Conservation (phyloP, 2,113 vertebrate genomes). For the Lepisosteus osseus region DNA sequence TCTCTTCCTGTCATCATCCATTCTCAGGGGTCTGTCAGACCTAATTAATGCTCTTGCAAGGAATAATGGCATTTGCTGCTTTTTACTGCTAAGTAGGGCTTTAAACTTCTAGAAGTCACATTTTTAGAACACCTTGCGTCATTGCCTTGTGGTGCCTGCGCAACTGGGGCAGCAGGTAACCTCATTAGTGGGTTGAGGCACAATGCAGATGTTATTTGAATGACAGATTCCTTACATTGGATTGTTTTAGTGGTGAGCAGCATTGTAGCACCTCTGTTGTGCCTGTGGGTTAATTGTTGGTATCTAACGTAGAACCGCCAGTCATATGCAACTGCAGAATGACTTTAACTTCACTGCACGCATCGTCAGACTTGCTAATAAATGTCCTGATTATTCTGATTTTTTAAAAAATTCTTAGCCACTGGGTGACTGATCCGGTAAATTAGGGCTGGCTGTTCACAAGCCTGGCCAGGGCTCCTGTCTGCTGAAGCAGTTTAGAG, state of each 20-base stretch:
- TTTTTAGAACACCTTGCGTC: slow-evolving; percentile 21
- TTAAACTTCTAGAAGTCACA: slow-evolving; percentile 39
- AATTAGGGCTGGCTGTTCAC: not conserved
- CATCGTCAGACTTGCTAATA: too few relatives aligned
- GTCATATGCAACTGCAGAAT: not conserved
- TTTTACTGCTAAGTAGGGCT: slow-evolving; percentile 52
- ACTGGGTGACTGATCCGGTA: not conserved
- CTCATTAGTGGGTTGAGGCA: slow-evolving; percentile 9
- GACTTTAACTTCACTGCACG: too few relatives aligned
- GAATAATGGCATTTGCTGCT: slow-evolving; percentile 52
- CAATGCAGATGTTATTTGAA: too few relatives aligned
- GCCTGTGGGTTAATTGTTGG: too few relatives aligned
- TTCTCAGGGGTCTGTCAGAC: slow-evolving; percentile 39
- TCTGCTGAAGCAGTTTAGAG: not conserved
- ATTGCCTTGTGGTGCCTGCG: not conserved
- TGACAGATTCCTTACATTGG: too few relatives aligned
- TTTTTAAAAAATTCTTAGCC: not conserved
- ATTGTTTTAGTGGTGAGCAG: too few relatives aligned
- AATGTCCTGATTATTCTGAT: not conserved
- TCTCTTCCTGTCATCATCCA: too few relatives aligned
- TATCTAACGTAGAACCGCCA: not conserved
- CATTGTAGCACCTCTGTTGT: too few relatives aligned
- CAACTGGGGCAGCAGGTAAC: slow-evolving; percentile 28
- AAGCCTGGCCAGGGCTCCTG: not conserved
- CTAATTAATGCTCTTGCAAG: slow-evolving; percentile 43